Percentiles rank a stretch among this genome's conserved stretches.
These are phyloP conservation scores for Amphiura filiformis DNA, from an alignment of 35 echinoderm and acorn worm species.

Conservation along the genomic window DNA sequence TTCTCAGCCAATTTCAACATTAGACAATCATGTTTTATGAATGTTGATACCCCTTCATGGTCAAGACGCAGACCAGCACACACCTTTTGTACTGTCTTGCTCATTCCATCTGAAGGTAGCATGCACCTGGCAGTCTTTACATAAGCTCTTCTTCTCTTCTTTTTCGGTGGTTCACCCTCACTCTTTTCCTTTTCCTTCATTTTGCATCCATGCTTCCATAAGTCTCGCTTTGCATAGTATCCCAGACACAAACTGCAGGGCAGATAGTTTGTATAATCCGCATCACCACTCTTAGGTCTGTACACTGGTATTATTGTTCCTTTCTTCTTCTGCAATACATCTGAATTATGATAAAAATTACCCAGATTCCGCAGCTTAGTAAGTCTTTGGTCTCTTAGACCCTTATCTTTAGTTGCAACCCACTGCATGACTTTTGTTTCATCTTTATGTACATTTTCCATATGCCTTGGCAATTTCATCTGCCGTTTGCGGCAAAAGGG, in stretches of 20 bases:
- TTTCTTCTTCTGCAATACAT: conserved; percentile 42
- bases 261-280: conserved; percentile 58
- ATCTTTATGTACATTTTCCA: conserved; percentile 40
- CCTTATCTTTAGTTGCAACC: conserved; percentile 49
- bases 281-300: conserved; percentile 64
- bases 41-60: conserved; percentile 30
- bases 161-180: conserved; percentile 2
- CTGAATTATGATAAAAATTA: conserved; percentile 63
- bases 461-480: conserved; percentile 50
- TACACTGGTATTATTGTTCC: conserved; percentile 70
- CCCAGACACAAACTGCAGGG: conserved; percentile 71
- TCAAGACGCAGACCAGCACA: conserved; percentile 48
- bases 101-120: conserved; percentile 22
- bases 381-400: conserved; percentile 54
- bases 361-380: conserved; percentile 72
- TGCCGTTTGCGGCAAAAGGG: conserved; percentile 43
- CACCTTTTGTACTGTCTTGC: conserved; percentile 30
- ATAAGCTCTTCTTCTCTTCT: conserved; percentile 28
- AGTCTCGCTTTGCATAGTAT: conserved; percentile 69
- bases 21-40: conserved; percentile 54
- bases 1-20: conserved; percentile 47
- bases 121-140: conserved; percentile 4
- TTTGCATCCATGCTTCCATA: conserved; percentile 77
- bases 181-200: conserved; percentile 22
- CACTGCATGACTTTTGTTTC: conserved; percentile 53